Conservation (phyloP, 2,113 vertebrate species). For the Cavia aperea region DNA sequence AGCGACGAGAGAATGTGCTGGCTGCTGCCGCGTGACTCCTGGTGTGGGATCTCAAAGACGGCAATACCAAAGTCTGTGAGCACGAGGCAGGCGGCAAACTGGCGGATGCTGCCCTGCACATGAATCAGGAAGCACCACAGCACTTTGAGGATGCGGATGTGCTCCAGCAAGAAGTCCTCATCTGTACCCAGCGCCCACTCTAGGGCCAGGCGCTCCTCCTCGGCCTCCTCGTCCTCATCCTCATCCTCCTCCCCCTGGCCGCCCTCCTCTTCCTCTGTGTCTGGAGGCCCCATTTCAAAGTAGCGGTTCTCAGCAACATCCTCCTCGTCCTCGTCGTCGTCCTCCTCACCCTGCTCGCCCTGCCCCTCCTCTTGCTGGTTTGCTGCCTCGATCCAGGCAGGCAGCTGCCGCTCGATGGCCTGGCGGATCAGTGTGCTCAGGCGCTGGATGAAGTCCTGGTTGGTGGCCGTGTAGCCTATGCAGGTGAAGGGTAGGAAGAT, state of each 20-base stretch:
- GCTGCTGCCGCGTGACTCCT: slow-evolving; percentile 72
- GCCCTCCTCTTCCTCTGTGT: slow-evolving; percentile 51
- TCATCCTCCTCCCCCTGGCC: slow-evolving; percentile 44
- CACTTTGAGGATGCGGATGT: slow-evolving; percentile 76
- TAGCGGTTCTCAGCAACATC: slow-evolving; percentile 82
- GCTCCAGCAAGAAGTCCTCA: slow-evolving; percentile 62
- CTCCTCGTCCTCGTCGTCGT: slow-evolving; percentile 3
- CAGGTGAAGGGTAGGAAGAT: slow-evolving; percentile 83
- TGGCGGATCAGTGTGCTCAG: slow-evolving; percentile 81
- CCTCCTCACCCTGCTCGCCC: slow-evolving; percentile 69
- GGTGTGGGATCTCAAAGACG: slow-evolving; percentile 79
- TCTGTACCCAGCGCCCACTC: slow-evolving; percentile 65
- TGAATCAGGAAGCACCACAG: slow-evolving; percentile 89
- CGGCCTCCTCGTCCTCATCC: slow-evolving; percentile 16
- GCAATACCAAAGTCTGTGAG: slow-evolving; percentile 80
- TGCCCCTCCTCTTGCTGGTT: slow-evolving; percentile 64
- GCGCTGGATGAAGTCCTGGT: slow-evolving; percentile 84
- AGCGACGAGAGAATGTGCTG: slow-evolving; percentile 79
- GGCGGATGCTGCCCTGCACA: slow-evolving; percentile 79
- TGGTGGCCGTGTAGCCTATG: slow-evolving; percentile 81
- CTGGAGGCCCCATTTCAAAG: slow-evolving; percentile 93
- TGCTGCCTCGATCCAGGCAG: slow-evolving; percentile 66
- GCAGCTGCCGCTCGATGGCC: slow-evolving; percentile 68
- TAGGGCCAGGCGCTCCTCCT: slow-evolving; percentile 74
- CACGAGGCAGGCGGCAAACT: slow-evolving; percentile 86